Conservation (phyloP, 2,113 vertebrate species). For the Silurus asotus region DNA sequence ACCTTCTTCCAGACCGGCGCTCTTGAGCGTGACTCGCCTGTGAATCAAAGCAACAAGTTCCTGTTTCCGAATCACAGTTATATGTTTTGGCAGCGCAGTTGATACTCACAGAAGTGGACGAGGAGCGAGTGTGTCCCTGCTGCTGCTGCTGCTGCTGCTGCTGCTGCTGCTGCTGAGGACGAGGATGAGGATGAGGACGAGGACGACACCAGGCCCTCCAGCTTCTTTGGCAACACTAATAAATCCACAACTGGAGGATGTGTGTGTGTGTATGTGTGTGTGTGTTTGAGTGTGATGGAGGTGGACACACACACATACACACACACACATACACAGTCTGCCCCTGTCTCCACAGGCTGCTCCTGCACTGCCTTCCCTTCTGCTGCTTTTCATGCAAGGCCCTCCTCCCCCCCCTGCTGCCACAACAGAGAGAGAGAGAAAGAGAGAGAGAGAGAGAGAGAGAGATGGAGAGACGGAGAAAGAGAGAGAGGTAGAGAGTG, state of each 20-base stretch:
- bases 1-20: slow-evolving; percentile 15
- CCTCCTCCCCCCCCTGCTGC: not conserved
- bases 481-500: slow-evolving; percentile 37
- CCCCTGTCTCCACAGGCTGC: slow-evolving; percentile 40
- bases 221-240: slow-evolving; percentile 43
- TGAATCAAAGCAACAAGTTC: slow-evolving; percentile 42
- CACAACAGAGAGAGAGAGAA: not conserved
- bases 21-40: slow-evolving; percentile 33
- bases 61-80: slow-evolving; percentile 14
- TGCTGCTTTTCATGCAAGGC: slow-evolving; percentile 34
- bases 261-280: slow-evolving; percentile 43
- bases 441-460: slow-evolving; percentile 38
- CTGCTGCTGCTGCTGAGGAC: slow-evolving; percentile 17
- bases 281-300: not conserved
- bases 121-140: slow-evolving; percentile 35
- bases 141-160: slow-evolving; percentile 29
- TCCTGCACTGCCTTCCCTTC: slow-evolving; percentile 40
- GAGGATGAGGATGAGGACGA: slow-evolving; percentile 12
- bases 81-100: slow-evolving; percentile 15
- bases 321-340: slow-evolving; percentile 12
- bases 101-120: slow-evolving; percentile 51
- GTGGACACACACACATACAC: too few relatives aligned
- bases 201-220: slow-evolving; percentile 43
- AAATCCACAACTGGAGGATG: slow-evolving; percentile 50
- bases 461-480: slow-evolving; percentile 28